Base-by-base conservation (phyloP, 2,888 invertebrate genomes). In the Idaea aversata region DNA sequence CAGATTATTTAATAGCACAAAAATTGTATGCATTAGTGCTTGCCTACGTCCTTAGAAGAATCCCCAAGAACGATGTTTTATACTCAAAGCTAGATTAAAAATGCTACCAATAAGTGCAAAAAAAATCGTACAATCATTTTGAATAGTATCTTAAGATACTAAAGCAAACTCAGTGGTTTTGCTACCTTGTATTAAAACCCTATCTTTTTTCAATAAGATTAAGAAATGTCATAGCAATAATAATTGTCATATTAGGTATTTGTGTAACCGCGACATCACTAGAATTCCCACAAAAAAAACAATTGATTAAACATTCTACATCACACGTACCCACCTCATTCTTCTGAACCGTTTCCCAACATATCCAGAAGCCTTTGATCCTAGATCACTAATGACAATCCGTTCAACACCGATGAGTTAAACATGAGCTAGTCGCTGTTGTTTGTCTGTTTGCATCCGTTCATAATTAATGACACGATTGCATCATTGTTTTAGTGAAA, bases 331-430 rank as follows among this genome's bases (percentile, higher is more conserved):
- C 63, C 4, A 34, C 67, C 47, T 36, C 38, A 34, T 67, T 0
- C 68, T 61, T 6, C 25, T 59, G 60, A 13, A 1, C 2, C 66
- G 61, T 58, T 13, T 25, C 38, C 62, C 68, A 65, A 34, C 70
- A 67, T 63, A 65, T 66, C 67, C 63, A 59, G 64, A 70, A 64
- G 69, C 76, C 81, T 85, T 85, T 85, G 84, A 85, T 85, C 81
- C 74, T 74, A 80, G 79, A 83, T 80, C 78, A 79, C 82, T 85
- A 82, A 85, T 85, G 82, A 80, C 75, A 75, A 77, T 77, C 75
- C 73, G 65, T 63, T 47, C 47, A 47, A 10, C 64, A 69, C 74
- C 65, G 65, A 74, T 71, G 69, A 71, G 70, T 63, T 77, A 73
- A 75, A 75, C 78, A 76, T 73, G 74, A 68, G 34, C 69, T 68